A percentile compares a stretch with the other conserved stretches of the same genome.
phyloP scores from a whole-genome alignment of 2,888 invertebrate genomes.

The Liodrosophila aerea region DNA sequence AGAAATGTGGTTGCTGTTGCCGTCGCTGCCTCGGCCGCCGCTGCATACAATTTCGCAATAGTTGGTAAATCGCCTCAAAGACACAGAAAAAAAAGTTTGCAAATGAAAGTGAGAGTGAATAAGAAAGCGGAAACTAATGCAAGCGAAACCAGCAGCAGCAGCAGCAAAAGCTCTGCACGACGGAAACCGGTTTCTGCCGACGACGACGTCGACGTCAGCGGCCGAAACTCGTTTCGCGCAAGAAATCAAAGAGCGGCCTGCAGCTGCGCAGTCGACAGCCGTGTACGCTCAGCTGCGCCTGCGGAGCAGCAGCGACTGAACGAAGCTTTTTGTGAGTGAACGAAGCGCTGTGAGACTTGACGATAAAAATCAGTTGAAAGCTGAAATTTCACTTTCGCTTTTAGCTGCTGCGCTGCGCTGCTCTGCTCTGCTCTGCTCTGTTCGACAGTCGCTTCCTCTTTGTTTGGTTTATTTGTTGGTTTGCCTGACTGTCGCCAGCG shows the following conservation, averaged over 20 bases:
- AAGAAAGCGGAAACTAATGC: constrained; percentile 82
- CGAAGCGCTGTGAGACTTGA: constrained; percentile 26
- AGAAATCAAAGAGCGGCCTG: constrained; percentile 65
- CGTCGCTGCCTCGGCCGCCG: constrained; percentile 5
- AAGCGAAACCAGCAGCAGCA: constrained; percentile 50
- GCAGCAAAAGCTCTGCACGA: constrained; percentile 36
- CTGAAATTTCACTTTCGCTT: constrained; percentile 83
- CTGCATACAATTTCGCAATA: constrained; percentile 79
- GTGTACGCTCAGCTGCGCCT: constrained; percentile 36
- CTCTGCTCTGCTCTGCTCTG: constrained; percentile 11
- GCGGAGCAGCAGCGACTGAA: constrained; percentile 42
- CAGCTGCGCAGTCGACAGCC: constrained; percentile 1
- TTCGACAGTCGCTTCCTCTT: constrained; percentile 43
- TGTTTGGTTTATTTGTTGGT: constrained; percentile 45
- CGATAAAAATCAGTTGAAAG: constrained; percentile 78
- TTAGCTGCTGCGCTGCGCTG: constrained; percentile 51
- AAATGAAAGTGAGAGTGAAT: constrained; percentile 82
- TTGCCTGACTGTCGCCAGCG: background rate
- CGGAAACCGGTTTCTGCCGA: constrained; percentile 54
- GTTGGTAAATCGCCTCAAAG: constrained; percentile 69
- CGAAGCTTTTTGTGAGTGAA: constrained; percentile 43
- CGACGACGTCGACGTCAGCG: constrained; percentile 20
- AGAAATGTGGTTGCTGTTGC: constrained; percentile 64
- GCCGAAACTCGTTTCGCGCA: constrained; percentile 63
- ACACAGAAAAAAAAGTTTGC: constrained; percentile 44